Percentiles rank a stretch among this genome's conserved stretches.
Evolutionary conservation across 2,888 invertebrate species (phyloP).

Genomic region (Byasa hedistus): DNA sequence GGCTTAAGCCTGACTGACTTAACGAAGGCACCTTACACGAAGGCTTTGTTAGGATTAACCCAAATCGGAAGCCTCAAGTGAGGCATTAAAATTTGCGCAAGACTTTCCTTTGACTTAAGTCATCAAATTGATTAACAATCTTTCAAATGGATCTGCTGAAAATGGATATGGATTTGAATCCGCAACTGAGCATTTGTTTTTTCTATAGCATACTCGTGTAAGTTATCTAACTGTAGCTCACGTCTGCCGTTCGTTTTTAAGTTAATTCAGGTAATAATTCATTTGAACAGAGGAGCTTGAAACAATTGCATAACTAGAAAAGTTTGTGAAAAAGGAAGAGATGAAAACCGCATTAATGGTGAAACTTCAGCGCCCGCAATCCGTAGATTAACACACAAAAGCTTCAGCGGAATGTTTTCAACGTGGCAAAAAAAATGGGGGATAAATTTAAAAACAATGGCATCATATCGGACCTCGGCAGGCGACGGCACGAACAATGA

Average conservation of each 20-base stretch:
- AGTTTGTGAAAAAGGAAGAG: not conserved
- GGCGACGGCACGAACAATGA: conserved; percentile 7
- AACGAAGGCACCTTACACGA: conserved; percentile 4
- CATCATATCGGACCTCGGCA: conserved; percentile 8
- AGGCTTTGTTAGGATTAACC: conserved; percentile 10
- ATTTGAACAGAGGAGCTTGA: too few relatives aligned
- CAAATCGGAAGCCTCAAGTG: conserved; percentile 5
- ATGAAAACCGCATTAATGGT: conserved; percentile 11
- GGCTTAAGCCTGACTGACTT: conserved; percentile 10
- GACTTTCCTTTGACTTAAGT: not conserved
- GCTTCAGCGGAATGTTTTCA: conserved; percentile 17
- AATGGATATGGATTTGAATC: too few relatives aligned
- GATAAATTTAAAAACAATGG: conserved; percentile 21
- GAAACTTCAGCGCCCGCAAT: conserved; percentile 21
- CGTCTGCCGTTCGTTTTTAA: too few relatives aligned
- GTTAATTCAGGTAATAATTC: too few relatives aligned
- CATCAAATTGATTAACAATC: not conserved
- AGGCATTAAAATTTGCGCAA: not conserved
- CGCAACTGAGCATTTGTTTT: too few relatives aligned
- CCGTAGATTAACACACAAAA: conserved; percentile 26
- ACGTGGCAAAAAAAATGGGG: conserved; percentile 6
- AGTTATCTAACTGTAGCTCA: too few relatives aligned
- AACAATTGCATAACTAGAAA: not conserved
- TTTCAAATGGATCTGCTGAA: not conserved
- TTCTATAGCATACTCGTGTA: too few relatives aligned